Evolutionary conservation across 1,140 invertebrate species (phyloP), one percentile per base, ranked within the genome.

Genomic region (Cydia pomonella): DNA sequence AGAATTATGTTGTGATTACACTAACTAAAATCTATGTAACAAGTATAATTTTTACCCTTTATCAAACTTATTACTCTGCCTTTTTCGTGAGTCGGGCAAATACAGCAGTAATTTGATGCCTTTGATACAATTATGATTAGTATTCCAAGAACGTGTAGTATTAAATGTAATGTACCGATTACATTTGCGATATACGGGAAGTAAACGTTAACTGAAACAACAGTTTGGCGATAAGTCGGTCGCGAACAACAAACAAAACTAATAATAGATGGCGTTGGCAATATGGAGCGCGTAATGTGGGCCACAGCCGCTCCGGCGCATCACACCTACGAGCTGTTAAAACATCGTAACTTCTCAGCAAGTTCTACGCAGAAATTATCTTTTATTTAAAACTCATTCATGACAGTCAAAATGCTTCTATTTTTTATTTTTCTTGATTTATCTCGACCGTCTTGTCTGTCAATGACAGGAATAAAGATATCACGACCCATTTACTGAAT

Each of bases 231-330:
- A 83, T 83, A 89, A 33, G 81, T 84, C 84, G 78, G 81, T 78
- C 83, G 83, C 76, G 80, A 78, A 76, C 84, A 80, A 87, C 91
- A 89, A 92, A 92, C 87, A 90, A 90, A 87, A 86, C 88, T 92
- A 92, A 89, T 87, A 84, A 91, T 92, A 92, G 90, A 90, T 81
- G 86, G 82, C 89, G 88, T 78, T 87, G 80, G 86, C 82, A 87
- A 92, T 90, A 92, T 92, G 92, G 89, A 89, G 87, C 87, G 76
- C 86, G 82, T 78, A 84, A 92, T 89, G 85, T 92, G 79, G 86
- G 90, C 80, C 89, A 90, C 81, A 88, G 85, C 81, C 82, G 84
- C 86, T 84, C 82, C 77, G 86, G 85, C 85, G 86, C 87, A 84
- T 84, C 81, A 59, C 64, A 69, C 50, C 21, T 59, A 59, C 53